Evolutionary conservation across 2,888 invertebrate genomes (phyloP).

Genomic region (Caenorhabditis doughertyi): DNA sequence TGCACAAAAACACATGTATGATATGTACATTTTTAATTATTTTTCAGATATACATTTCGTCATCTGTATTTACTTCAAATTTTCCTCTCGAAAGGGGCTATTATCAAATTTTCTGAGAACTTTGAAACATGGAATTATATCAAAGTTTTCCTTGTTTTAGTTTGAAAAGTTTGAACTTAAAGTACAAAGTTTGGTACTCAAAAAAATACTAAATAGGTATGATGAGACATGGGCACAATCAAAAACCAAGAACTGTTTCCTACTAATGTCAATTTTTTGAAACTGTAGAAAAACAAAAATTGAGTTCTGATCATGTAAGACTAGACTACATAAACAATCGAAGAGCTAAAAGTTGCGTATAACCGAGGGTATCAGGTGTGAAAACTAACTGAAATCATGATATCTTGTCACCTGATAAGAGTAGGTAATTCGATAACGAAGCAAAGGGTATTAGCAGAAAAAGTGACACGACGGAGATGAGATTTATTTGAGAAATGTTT

Average conservation of each 20-base stretch:
- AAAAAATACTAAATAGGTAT: too few relatives aligned
- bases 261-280: too few relatives aligned
- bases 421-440: slow-evolving; percentile 10
- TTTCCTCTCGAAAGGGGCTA: neutral
- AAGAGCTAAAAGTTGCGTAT: neutral
- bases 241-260: too few relatives aligned
- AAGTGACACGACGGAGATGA: neutral
- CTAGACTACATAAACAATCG: neutral
- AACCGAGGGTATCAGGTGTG: too few relatives aligned
- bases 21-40: slow-evolving; percentile 21
- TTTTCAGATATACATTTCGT: neutral
- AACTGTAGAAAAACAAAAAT: neutral
- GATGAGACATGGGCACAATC: too few relatives aligned
- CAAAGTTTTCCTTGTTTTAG: too few relatives aligned
- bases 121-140: neutral
- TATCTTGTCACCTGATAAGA: slow-evolving; percentile 16
- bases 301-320: neutral
- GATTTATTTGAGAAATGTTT: neutral
- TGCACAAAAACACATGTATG: neutral
- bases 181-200: neutral
- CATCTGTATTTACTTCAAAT: neutral
- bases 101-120: slow-evolving; percentile 10
- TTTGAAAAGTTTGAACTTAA: neutral
- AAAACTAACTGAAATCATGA: slow-evolving; percentile 24
- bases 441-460: neutral